Conservation (phyloP, 1,140 invertebrate species). For the Limonius californicus region DNA sequence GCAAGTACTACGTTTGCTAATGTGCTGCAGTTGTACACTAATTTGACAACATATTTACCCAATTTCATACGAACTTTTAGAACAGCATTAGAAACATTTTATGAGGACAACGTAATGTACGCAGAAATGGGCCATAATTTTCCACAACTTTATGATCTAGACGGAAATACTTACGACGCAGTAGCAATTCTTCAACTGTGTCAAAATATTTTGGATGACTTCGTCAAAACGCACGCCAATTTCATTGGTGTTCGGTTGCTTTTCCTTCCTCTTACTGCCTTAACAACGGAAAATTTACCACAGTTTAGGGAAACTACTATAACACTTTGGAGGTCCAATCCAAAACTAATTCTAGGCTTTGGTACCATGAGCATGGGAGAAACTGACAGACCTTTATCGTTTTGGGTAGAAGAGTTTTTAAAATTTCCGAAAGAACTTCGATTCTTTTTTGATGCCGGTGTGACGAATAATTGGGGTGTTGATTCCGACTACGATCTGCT, state of each 20-base stretch:
- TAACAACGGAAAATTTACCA: not conserved
- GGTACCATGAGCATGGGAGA: not conserved
- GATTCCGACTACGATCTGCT: not conserved
- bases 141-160: not conserved
- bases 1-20: not conserved
- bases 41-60: not conserved
- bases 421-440: not conserved
- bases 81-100: not conserved
- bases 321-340: not conserved
- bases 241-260: not conserved
- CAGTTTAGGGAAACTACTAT: not conserved
- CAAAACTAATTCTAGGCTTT: not conserved
- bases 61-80: not conserved
- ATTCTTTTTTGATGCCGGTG: not conserved
- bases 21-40: not conserved
- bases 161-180: not conserved
- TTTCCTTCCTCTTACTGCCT: not conserved
- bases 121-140: not conserved
- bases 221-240: not conserved
- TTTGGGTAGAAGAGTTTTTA: not conserved
- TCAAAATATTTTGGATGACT: not conserved
- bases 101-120: not conserved
- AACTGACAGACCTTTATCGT: not conserved
- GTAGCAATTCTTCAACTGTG: not conserved
- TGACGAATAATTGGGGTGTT: not conserved